These are phyloP conservation scores for Eutrigla gurnardus DNA, from an alignment of 2,797 vertebrate species.

Conservation along the genomic window DNA sequence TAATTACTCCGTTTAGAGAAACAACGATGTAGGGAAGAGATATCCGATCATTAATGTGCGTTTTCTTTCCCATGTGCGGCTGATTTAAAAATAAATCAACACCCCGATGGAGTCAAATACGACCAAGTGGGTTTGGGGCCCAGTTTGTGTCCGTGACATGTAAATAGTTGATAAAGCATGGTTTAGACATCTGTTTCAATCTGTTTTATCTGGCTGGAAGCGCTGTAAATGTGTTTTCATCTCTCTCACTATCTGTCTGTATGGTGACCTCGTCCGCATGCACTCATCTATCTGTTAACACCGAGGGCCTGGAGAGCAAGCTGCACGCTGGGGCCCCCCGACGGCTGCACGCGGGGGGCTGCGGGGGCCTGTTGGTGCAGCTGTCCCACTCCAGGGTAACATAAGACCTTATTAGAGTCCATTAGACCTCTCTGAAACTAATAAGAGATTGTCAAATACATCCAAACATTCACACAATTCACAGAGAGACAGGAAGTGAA, in stretches of 20 bases:
- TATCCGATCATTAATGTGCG: neutral
- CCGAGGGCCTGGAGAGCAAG: conserved; percentile 76
- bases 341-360: conserved; percentile 70
- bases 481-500: conserved; percentile 73
- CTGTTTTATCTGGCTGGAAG: conserved; percentile 40
- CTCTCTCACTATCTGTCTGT: conserved; percentile 38
- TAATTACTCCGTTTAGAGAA: neutral
- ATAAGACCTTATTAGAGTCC: conserved; percentile 92
- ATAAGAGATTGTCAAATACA: conserved; percentile 91
- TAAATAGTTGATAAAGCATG: conserved; percentile 24
- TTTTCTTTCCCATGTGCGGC: neutral
- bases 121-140: neutral
- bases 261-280: conserved; percentile 61
- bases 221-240: conserved; percentile 66
- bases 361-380: conserved; percentile 85
- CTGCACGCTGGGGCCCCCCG: conserved; percentile 68
- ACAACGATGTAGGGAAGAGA: neutral
- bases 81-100: neutral
- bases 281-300: conserved; percentile 86
- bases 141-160: conserved; percentile 4
- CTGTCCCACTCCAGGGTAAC: conserved; percentile 89
- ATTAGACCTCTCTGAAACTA: conserved; percentile 90
- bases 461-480: conserved; percentile 86
- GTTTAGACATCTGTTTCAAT: conserved; percentile 44
- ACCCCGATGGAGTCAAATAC: neutral